Evolutionary conservation across 2,888 invertebrate species (phyloP), one percentile per base, ranked within the genome.

Genomic region (Chydorus sphaericus): DNA sequence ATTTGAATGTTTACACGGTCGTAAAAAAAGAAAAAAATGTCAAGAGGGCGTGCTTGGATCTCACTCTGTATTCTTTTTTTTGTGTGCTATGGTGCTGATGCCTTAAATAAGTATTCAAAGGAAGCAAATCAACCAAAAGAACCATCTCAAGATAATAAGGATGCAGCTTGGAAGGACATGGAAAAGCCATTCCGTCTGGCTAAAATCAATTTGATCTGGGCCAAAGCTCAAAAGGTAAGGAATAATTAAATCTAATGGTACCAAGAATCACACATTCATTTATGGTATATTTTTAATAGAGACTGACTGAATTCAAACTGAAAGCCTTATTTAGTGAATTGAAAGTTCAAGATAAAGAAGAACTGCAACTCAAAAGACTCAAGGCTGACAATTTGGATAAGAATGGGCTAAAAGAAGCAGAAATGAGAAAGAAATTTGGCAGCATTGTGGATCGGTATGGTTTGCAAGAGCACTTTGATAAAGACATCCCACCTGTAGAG

Each of bases 271-370:
- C 4, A 5, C 10, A 4, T 18, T 3, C 29, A 18, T 6, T 50
- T 18, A 50, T 50, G 6, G 26, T 16, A 7, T 20, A 11, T n/a
- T 57, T 59, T 64, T 69, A 66, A 20, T 66, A 89, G 91, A 78
- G 86, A 59, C 68, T 93, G 38, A 82, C 88, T 4, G 86, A 88
- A 65, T 77, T 82, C 0, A 90, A 90, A 69, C 70, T 94, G 29
- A 85, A 86, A 65, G 87, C 88, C 0, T 68, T 94, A 20, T 89
- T 85, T 66, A 85, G 85, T 66, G 93, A 93, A 65, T 71, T 94
- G 6, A 88, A 86, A 73, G 78, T 91, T 44, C 93, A 93, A 60
- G 93, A 94, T 66, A 92, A 92, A 72, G 86, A 90, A 69, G 92
- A 94, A 73, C 74, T 91, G 33, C 79, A 82, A 1, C 80, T 81